phyloP scores from a whole-genome alignment of 1,140 invertebrate genomes.

The Drosophila seguyi region DNA sequence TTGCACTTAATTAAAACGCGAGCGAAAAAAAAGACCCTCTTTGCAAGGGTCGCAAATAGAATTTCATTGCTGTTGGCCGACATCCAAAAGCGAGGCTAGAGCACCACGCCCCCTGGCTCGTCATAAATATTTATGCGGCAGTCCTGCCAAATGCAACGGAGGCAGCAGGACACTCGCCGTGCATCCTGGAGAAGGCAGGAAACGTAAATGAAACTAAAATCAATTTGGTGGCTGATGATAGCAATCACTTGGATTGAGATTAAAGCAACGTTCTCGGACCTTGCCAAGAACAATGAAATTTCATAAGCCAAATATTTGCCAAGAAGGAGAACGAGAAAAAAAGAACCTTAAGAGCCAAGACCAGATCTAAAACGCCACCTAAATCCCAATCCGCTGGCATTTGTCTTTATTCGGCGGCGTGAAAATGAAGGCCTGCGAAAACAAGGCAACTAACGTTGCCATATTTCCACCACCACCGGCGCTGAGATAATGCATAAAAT shows the following conservation, averaged over 20 bases:
- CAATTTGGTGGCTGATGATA: constrained; percentile 77
- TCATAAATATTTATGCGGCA: constrained; percentile 79
- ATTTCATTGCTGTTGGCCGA: constrained; percentile 78
- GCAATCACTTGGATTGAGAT: constrained; percentile 75
- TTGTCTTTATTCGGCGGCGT: constrained; percentile 56
- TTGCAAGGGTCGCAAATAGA: constrained; percentile 70
- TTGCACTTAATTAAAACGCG: constrained; percentile 81
- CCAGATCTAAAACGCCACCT: neutral
- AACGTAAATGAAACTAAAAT: constrained; percentile 81
- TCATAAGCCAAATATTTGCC: constrained; percentile 62
- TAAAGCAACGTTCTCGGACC: constrained; percentile 28
- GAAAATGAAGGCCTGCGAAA: constrained; percentile 47
- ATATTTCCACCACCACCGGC: constrained; percentile 25
- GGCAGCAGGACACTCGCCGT: constrained; percentile 15
- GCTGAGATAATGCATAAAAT: constrained; percentile 78
- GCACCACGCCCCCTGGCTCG: constrained; percentile 39
- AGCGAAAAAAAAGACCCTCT: constrained; percentile 43
- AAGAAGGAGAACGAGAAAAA: constrained; percentile 7
- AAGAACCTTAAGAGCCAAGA: neutral
- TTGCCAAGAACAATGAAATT: constrained; percentile 59
- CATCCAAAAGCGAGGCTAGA: constrained; percentile 56
- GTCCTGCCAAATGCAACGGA: constrained; percentile 64
- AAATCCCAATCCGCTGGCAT: constrained; percentile 14
- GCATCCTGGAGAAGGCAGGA: constrained; percentile 45
- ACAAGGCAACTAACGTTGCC: constrained; percentile 25